Base-by-base conservation (phyloP, 2,888 invertebrate species). In the Branchinecta sandiegonensis region DNA sequence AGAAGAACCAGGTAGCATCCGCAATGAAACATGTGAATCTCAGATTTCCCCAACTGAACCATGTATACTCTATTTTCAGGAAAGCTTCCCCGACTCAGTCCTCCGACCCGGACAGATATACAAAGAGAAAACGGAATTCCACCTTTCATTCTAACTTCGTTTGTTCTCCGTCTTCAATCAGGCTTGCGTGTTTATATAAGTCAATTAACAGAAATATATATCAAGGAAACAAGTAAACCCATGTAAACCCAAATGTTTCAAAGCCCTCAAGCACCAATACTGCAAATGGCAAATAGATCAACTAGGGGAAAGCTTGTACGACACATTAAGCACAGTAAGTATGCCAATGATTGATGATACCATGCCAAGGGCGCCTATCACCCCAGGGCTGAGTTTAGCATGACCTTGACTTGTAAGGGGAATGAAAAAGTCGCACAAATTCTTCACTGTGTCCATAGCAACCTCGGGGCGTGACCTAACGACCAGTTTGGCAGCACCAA, bases 381-480 rank as follows among this genome's bases (percentile, higher is more conserved):
- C 82, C 70, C 88, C 86, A 0, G 92, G 88, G 70, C 87, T 87
- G 11, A 92, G 77, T 73, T 85, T 87, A 0, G 87, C 83, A 75
- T 88, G 86, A 1, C 90, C 91, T 72, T 94, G 79, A 8, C 88
- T 85, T 69, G 88, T 86, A 71, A 94, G 78, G 0, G 94, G 94
- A 75, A 94, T 88, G 74, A 91, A 88, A 69, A 94, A 78, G 78
- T 94, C 94, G 79, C 90, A 90, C 10, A 83, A 79, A 80, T 94
- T 94, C 77, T 91, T 93, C 8, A 90, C 75, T 1, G 88, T 86
- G 78, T 94, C 94, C 71, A 92, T 81, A 69, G 88, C 81, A 11
- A 94, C 80, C 77, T 86, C 85, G 74, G 84, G 85, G 74, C 85
- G 80, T 65, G 78, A 75, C 14, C 74, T 70, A 66, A 74, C 74